Evolutionary conservation across 2,797 vertebrate species (phyloP).

Genomic region (Hypotaenidia philippensis): DNA sequence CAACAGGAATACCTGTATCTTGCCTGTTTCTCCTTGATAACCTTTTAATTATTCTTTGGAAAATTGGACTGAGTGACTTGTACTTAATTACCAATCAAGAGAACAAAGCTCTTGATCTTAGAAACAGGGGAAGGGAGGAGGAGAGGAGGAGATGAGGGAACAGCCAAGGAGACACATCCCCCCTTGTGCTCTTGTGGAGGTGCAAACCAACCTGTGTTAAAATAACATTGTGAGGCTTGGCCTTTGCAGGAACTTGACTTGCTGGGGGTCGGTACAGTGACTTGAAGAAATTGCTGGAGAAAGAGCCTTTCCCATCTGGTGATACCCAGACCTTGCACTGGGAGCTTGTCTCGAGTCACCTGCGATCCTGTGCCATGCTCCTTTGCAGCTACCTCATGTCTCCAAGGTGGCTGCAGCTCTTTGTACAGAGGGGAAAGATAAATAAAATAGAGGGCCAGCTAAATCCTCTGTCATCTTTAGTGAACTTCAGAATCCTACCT

Average conservation of each 20-base stretch:
- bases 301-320: not conserved
- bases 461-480: slow-evolving; percentile 12
- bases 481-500: not conserved
- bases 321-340: not conserved
- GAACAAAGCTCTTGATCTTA: not conserved
- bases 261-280: not conserved
- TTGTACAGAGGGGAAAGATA: not conserved
- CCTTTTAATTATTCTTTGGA: slow-evolving; percentile 36
- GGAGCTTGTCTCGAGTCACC: not conserved
- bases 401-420: not conserved
- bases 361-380: not conserved
- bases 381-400: not conserved
- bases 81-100: slow-evolving; percentile 31
- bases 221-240: not conserved
- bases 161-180: not conserved
- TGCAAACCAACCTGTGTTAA: not conserved
- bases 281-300: not conserved
- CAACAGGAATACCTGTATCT: not conserved
- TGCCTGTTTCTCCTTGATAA: slow-evolving; percentile 1
- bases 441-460: not conserved
- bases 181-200: not conserved
- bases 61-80: not conserved
- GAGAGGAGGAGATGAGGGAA: not conserved
- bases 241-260: not conserved
- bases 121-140: not conserved